Evolutionary conservation across 2,888 invertebrate genomes (phyloP).

Genomic region (Meganola albula): DNA sequence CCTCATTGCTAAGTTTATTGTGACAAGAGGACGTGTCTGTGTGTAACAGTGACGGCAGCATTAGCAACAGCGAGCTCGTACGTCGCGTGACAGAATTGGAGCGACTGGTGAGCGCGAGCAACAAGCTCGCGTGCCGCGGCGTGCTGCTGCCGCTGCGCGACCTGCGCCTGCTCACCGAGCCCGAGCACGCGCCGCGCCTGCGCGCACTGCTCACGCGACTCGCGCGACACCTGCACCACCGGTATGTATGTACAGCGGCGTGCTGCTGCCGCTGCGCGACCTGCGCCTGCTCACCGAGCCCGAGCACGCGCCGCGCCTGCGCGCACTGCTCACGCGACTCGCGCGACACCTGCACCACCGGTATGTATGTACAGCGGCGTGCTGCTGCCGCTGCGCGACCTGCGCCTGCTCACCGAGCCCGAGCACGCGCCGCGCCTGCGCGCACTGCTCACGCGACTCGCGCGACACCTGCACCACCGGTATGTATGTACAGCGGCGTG

Average conservation of each 20-base stretch:
- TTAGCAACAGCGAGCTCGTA: constrained; percentile 46
- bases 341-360: background rate
- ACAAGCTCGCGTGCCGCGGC: constrained; percentile 65
- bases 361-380: background rate
- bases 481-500: background rate
- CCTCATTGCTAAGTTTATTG: too few relatives aligned
- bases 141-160: constrained; percentile 58
- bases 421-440: constrained; percentile 2
- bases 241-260: background rate
- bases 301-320: background rate
- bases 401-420: background rate
- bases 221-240: background rate
- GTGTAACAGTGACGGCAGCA: constrained; percentile 47
- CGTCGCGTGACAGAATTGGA: constrained; percentile 68
- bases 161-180: constrained; percentile 24
- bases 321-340: background rate
- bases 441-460: background rate
- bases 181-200: background rate
- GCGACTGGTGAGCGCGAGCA: constrained; percentile 70
- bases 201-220: background rate
- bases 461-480: background rate
- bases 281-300: background rate
- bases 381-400: background rate
- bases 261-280: background rate
- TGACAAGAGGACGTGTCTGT: background rate